Evolutionary conservation across 92 coral and sea anemone genomes (phyloP), one percentile per base, ranked within the genome.

Genomic region (Paragorgia papillata): DNA sequence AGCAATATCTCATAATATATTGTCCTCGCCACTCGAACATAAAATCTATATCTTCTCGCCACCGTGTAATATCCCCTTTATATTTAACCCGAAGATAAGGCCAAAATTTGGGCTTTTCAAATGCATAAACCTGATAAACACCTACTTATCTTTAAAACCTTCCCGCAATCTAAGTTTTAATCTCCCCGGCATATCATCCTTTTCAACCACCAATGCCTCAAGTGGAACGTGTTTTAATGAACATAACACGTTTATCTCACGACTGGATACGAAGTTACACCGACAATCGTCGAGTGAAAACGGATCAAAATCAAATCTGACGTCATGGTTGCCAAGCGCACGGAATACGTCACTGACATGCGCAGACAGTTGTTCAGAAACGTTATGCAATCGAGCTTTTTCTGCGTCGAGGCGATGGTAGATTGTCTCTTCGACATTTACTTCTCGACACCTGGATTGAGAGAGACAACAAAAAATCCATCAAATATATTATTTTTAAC

Each of bases 281-380:
- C 71, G 71, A 37, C 71, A 64, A 29, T 64, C 71, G n/a, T 64
- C 71, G 51, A 64, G 4, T 19, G 71, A 64, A n/a, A 64, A 64
- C 17, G 71, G 54, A 64, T 64, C 71, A 29, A 64, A 64, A 40
- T 64, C 71, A 28, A 64, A 40, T 28, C 54, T 64, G 54, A 64
- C 43, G 54, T 64, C 71, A 33, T 34, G 28, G 54, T 64, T 21
- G 21, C 71, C 71, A 9, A 64, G 71, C 71, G 51, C 50, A n/a
- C 48, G 51, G 48, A 64, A 64, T 9, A 64, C 51, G 21, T 64
- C 71, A 10, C 13, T 34, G 71, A 64, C 71, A 37, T 4, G 51
- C 9, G 51, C 30, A 34, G 51, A 40, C 9, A 64, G 48, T 34
- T 64, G 30, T n/a, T 64, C 30, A 22, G 28, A 37, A 27, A 37